phyloP scores from a whole-genome alignment of 1,140 invertebrate species.

The Achroia grisella region DNA sequence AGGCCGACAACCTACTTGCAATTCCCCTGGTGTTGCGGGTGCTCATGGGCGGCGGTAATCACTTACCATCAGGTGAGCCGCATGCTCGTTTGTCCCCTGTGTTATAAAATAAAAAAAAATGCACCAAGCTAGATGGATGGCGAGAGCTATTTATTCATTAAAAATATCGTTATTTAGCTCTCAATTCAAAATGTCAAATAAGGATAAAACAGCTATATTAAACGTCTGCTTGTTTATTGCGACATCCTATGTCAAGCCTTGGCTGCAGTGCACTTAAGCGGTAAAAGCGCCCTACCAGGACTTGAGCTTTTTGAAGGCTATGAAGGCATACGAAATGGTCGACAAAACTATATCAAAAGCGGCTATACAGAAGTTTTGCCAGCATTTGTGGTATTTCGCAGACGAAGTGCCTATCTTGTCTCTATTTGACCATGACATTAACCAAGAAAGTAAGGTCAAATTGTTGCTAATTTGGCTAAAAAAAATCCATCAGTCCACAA shows the following conservation, averaged over 20 bases:
- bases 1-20: too few species aligned
- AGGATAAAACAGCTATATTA: not conserved
- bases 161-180: too few species aligned
- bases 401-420: too few species aligned
- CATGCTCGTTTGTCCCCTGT: too few species aligned
- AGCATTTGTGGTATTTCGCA: too few species aligned
- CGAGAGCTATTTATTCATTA: too few species aligned
- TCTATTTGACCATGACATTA: slow-evolving; percentile 1
- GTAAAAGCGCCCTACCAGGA: not conserved
- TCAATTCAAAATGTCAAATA: not conserved
- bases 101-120: not conserved
- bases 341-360: too few species aligned
- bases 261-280: not conserved
- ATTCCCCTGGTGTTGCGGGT: too few species aligned
- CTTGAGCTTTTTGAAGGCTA: not conserved
- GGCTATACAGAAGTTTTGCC: too few species aligned
- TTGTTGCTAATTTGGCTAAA: not conserved
- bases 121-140: not conserved
- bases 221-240: not conserved
- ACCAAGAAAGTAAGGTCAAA: not conserved
- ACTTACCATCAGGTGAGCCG: too few species aligned
- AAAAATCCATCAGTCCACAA: too few species aligned
- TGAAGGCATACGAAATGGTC: not conserved
- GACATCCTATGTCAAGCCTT: slow-evolving; percentile 2
- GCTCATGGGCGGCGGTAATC: too few species aligned